A percentile compares a stretch with the other conserved stretches of the same genome.
These are phyloP conservation scores for Tigriopus californicus DNA, from an alignment of 2,888 invertebrate genomes.

Conservation along the genomic window DNA sequence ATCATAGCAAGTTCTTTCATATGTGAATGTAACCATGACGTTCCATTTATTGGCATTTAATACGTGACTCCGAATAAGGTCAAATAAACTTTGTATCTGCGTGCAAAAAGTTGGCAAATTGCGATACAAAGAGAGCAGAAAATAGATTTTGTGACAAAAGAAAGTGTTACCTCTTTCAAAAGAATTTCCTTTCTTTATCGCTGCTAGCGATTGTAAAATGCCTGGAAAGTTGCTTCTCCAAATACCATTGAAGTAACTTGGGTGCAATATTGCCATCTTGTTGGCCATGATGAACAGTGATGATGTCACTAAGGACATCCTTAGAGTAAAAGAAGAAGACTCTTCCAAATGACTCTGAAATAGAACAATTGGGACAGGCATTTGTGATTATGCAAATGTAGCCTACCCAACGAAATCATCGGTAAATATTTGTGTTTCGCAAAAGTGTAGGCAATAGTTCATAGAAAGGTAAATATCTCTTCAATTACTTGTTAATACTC, in stretches of 20 bases:
- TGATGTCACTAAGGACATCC: constrained; percentile 5
- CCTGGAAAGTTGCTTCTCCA: constrained; percentile 7
- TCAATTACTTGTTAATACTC: too few relatives aligned
- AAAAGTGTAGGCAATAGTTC: too few relatives aligned
- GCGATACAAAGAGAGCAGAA: too few relatives aligned
- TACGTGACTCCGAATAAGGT: neutral
- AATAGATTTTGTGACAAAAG: too few relatives aligned
- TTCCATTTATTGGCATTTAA: neutral
- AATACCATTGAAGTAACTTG: constrained; percentile 9
- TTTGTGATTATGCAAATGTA: neutral
- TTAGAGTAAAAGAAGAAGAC: constrained; percentile 1
- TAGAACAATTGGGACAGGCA: too few relatives aligned
- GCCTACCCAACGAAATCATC: neutral
- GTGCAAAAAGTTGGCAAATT: neutral
- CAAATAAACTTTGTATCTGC: constrained; percentile 3
- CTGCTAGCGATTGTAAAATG: neutral
- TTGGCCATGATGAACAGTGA: constrained; percentile 9
- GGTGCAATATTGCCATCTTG: constrained; percentile 15
- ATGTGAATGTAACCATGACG: neutral
- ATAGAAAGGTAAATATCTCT: too few relatives aligned
- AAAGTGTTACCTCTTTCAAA: too few relatives aligned
- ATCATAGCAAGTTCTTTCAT: neutral
- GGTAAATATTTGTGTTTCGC: too few relatives aligned
- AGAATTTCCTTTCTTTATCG: neutral
- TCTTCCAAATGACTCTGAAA: constrained; percentile 8